Conservation (phyloP, 2,888 invertebrate genomes). For the Sinodicranocentrus sp. region DNA sequence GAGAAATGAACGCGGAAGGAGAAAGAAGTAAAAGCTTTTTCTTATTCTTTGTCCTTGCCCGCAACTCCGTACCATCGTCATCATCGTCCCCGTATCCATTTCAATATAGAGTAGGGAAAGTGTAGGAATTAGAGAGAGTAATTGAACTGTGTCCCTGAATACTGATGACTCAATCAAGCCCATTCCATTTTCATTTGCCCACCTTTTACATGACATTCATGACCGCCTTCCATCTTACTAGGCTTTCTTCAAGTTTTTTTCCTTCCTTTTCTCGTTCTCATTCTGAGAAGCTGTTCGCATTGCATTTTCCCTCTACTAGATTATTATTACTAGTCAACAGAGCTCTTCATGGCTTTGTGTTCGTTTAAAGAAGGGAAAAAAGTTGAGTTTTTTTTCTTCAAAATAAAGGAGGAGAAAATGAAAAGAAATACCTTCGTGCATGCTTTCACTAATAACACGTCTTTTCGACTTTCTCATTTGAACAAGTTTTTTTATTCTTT, state of each 20-base stretch:
- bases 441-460: constrained; percentile 27
- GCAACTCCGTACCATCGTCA: constrained; percentile 27
- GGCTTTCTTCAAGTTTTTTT: constrained; percentile 20
- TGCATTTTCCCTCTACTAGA: constrained; percentile 4
- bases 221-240: constrained; percentile 42
- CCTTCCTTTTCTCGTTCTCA: neutral
- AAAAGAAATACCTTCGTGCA: neutral
- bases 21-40: constrained; percentile 55
- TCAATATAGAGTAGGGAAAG: constrained; percentile 49
- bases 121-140: constrained; percentile 71
- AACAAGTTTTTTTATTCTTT: constrained; percentile 1
- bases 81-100: constrained; percentile 53
- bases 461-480: constrained; percentile 14
- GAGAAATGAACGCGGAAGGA: constrained; percentile 34
- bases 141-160: constrained; percentile 72
- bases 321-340: neutral
- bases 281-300: neutral
- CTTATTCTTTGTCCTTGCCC: constrained; percentile 50
- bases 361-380: neutral
- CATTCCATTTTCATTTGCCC: constrained; percentile 70
- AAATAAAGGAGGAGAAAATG: constrained; percentile 3
- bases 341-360: no score
- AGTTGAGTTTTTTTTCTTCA: neutral
- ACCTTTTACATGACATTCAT: constrained; percentile 65
- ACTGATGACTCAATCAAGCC: constrained; percentile 74